Base-by-base conservation (phyloP, 2,797 vertebrate genomes). In the Adelosebastes latens region DNA sequence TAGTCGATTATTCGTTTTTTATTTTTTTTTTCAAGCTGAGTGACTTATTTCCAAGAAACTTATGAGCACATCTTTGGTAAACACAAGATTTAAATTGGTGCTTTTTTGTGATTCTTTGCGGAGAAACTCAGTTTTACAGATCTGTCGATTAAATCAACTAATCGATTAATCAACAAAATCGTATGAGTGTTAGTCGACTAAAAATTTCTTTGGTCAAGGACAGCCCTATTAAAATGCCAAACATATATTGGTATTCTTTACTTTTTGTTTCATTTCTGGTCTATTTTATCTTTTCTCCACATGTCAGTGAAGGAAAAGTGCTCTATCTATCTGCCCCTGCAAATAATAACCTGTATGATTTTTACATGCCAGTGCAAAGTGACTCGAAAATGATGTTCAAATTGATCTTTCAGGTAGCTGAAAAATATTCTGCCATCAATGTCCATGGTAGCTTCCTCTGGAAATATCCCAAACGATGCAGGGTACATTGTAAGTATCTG, bases 321-420 rank as follows among this genome's bases (percentile, higher is more conserved):
- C 49, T 53, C 16, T 6, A 4, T 34, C 22, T 4, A 3, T 68
- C 36, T 68, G 52, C 27, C 27, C 27, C 31, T 75, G 16, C 29
- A 55, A 6, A 69, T 62, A 13, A 67, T 12, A 67, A 64, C n/a
- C 53, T 36, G 32, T n/a, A 42, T 68, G n/a, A 65, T 81, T 70
- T 83, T 56, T 29, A 20, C n/a, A 63, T 53, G 42, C 74, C 31
- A 55, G 9, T 59, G 32, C 22, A 72, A 83, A 76, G 24, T 66
- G 74, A 67, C 29, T 79, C 24, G 22, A 55, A 72, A 68, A 31
- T 10, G 9, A 71, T 39, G 9, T 61, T 49, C 25, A 76, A 53
- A 64, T 63, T n/a, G 25, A 60, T 65, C 8, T 65, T 49, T 62
- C 39, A 49, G 59, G 5, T 32, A 24, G 34, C 9, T 68, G 36